These are phyloP conservation scores for Acrocyrtus sp. DNA, from an alignment of 2,888 invertebrate genomes.

Conservation along the genomic window DNA sequence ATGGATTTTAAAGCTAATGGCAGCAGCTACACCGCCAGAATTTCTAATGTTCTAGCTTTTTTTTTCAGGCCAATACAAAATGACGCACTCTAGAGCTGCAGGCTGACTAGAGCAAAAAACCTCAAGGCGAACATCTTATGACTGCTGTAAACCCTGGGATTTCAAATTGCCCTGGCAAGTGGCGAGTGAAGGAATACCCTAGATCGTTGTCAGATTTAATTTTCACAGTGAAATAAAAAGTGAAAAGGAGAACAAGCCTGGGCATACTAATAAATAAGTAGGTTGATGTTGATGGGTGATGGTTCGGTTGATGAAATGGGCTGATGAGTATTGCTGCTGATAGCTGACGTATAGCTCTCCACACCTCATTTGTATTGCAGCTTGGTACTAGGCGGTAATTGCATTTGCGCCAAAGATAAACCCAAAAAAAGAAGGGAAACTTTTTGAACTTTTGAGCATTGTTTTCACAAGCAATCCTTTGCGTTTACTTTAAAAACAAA, in stretches of 20 bases:
- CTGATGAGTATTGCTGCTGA: no score
- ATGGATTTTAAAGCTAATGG: no score
- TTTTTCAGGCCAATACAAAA: no score
- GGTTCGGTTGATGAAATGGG: not conserved
- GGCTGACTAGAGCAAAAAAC: no score
- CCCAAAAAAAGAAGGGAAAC: conserved; percentile 10
- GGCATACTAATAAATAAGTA: not conserved
- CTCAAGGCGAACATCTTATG: no score
- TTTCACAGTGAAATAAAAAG: not conserved
- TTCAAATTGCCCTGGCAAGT: not conserved
- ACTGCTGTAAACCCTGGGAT: no score
- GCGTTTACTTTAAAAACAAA: not conserved
- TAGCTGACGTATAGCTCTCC: not conserved
- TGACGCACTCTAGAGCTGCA: no score
- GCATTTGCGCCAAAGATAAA: conserved; percentile 26
- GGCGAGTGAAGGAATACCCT: no score
- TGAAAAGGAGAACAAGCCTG: no score
- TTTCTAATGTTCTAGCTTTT: no score
- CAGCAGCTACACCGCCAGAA: no score
- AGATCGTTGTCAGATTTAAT: not conserved
- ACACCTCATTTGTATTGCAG: conserved; percentile 32
- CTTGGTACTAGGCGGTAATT: conserved; percentile 13
- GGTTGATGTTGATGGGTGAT: not conserved
- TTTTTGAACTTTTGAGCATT: conserved; percentile 3
- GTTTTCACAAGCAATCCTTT: no score